Base-by-base conservation (phyloP, 2,797 vertebrate species). In the Rhadinocentrus ornatus region DNA sequence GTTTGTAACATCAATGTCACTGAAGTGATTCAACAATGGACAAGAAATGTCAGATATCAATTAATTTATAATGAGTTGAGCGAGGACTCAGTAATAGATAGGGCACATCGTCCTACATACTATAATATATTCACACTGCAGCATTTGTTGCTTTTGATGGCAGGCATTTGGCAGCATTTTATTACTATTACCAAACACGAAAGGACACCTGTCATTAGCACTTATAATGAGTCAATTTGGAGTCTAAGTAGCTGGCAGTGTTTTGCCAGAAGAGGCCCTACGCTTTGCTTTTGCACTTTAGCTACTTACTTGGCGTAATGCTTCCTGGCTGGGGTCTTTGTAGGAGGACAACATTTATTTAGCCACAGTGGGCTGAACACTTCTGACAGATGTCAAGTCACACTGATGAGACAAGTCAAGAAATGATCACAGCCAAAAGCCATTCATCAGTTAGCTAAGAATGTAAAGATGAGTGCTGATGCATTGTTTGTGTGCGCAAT, bases 1-100 rank as follows among this genome's bases (percentile, higher is more conserved):
- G 77, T 90, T 78, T 82, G 88, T 89, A 84, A 91, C 87, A 78
- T 89, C 88, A 86, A 80, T 81, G 88, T 82, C 88, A 85, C 59
- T 82, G 67, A 72, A 82, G 81, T 53, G 82, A 90, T 86, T 80
- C 77, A 73, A 88, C 86, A 75, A 78, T 80, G 80, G 80, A 84
- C 78, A 88, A 85, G 69, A 82, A 87, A 89, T 82, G 85, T 90
- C 87, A 84, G 77, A 79, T 83, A 84, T 87, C 73, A 86, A 91
- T 93, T 87, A 29, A 84, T 89, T 81, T 86, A 88, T 85, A 90
- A 90, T 88, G 71, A 81, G 62, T 44, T 68, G 73, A 86, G 79
- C 22, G 29, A 71, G 71, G 34, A 56, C 54, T 11, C n/a, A 6
- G 71, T 65, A 22, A 56, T 15, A 80, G 84, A 82, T 70, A 76